Conservation (phyloP, 2,888 invertebrate species). For the Athalia circularis region DNA sequence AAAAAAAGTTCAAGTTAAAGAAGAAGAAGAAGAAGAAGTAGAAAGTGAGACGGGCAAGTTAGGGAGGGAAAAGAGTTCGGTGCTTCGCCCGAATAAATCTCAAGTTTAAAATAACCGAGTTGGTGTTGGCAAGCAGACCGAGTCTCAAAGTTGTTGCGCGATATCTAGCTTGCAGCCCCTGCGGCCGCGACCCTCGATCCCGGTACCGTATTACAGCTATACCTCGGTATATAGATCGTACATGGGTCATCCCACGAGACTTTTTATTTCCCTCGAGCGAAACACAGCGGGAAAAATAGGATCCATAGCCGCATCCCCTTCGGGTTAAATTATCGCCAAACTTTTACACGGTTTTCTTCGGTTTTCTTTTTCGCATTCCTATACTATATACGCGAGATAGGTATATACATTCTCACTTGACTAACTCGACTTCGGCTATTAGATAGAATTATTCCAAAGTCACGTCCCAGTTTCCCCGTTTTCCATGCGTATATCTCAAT, state of each 20-base stretch:
- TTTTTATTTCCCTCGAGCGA: conserved; percentile 14
- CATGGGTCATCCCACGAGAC: conserved; percentile 24
- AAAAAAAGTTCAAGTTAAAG: background rate
- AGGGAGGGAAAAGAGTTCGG: conserved; percentile 32
- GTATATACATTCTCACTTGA: too few species aligned
- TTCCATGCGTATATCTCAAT: too few species aligned
- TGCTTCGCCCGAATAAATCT: conserved; percentile 40
- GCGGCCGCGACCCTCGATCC: background rate
- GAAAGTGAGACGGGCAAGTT: conserved; percentile 36
- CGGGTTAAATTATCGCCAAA: conserved; percentile 49
- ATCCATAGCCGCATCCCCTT: background rate
- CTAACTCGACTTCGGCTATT: too few species aligned
- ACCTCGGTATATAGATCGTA: too few species aligned
- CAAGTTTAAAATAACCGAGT: conserved; percentile 44
- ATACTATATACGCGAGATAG: background rate
- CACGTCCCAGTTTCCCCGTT: too few species aligned
- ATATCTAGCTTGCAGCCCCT: conserved; percentile 16
- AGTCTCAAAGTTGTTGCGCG: conserved; percentile 37
- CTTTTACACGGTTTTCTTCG: background rate
- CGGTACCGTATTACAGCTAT: background rate
- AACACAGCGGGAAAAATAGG: background rate
- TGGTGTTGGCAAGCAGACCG: conserved; percentile 30
- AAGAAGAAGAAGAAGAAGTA: conserved; percentile 25
- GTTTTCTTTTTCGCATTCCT: background rate
- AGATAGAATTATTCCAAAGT: too few species aligned